Base-by-base conservation (phyloP, 1,140 invertebrate genomes). In the Pectinophora gossypiella region DNA sequence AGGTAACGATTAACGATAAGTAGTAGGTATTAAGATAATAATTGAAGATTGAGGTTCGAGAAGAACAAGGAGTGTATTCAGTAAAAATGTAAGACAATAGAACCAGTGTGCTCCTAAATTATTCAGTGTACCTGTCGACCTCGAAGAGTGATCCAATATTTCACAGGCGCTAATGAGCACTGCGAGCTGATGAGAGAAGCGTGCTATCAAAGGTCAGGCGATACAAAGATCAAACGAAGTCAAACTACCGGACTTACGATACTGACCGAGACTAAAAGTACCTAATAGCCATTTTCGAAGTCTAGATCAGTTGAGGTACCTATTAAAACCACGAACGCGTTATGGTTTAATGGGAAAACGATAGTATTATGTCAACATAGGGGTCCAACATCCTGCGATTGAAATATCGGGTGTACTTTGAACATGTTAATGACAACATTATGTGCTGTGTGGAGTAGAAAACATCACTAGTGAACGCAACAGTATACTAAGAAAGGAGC, bases 401-500 rank as follows among this genome's bases (percentile, higher is more conserved):
- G 36, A 40, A 40, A 16, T 13, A 1, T 15, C 10, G 7, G 16
- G 4, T 15, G 36, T 15, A 40, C 36, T 40, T 15, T 40, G 36
- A 15, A 40, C 36, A 40, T 40, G 36, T 15, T 40, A 40, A 40
- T 40, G 36, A 40, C 36, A 48, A 55, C 53, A 51, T 43, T 36
- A 59, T 54, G 53, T 53, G 57, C 36, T 59, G 56, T 55, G 49
- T 58, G 56, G 32, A 67, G 69, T 70, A 67, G 62, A 73, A 65
- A 72, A 68, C 64, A 66, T 72, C 63, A 68, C 9, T 32, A 73
- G 75, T 69, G 73, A 75, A 75, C 72, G 76, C 74, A 77, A 83
- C 68, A 61, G 71, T 72, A 62, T 81, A 59, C 70, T 70, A 78
- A 79, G 81, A 82, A 87, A 85, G 81, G 84, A 80, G 81, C 61